Percentiles rank a stretch among this genome's conserved stretches.
phyloP scores from a whole-genome alignment of 2,888 invertebrate genomes.

The Doris montereyensis region DNA sequence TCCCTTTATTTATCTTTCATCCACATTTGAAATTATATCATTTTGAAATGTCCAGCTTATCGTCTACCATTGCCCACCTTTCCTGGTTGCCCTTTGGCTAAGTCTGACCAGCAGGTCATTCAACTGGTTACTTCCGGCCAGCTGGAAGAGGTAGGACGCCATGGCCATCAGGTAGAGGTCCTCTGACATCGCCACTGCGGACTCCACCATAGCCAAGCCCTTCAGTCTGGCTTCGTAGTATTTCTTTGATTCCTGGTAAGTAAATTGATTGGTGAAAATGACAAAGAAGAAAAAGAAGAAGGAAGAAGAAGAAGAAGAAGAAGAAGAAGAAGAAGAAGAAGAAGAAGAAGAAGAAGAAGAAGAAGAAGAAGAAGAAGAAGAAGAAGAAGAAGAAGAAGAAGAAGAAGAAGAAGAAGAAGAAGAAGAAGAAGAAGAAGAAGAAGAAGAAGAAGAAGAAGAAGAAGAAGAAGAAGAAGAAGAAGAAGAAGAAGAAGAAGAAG shows the following conservation, averaged over 20 bases:
- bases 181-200: conserved; percentile 54
- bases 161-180: conserved; percentile 68
- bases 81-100: conserved; percentile 53
- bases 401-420: background rate
- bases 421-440: background rate
- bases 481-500: background rate
- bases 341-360: background rate
- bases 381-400: background rate
- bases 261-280: background rate
- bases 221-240: conserved; percentile 43
- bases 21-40: too few relatives aligned
- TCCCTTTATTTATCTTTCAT: too few relatives aligned
- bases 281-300: background rate
- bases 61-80: conserved; percentile 49
- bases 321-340: background rate
- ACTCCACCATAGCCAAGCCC: conserved; percentile 69
- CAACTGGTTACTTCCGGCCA: conserved; percentile 58
- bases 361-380: background rate
- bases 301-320: background rate
- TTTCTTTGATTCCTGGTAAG: background rate
- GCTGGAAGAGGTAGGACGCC: conserved; percentile 62
- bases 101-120: conserved; percentile 51
- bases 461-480: background rate
- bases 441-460: background rate
- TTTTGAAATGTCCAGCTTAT: too few relatives aligned